Conservation (phyloP, 2,797 vertebrate species). For the Microchirus variegatus region DNA sequence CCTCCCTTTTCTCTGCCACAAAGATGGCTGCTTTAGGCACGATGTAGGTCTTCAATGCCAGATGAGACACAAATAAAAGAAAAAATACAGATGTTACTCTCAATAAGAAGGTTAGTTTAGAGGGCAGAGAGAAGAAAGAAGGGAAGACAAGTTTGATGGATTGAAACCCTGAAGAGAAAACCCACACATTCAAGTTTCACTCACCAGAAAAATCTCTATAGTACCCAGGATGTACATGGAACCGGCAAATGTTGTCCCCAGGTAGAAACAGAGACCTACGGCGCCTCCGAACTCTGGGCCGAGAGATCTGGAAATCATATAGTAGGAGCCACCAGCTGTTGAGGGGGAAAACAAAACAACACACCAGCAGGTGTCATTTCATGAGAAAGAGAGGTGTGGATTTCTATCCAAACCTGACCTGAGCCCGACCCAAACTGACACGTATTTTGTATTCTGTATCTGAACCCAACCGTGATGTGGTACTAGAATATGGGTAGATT, state of each 20-base stretch:
- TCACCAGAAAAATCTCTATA: constrained; percentile 95
- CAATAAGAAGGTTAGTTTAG: no score
- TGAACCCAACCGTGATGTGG: no score
- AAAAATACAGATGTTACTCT: no score
- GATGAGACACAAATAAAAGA: not conserved
- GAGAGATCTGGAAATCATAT: constrained; percentile 96
- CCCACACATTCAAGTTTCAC: constrained; percentile 40
- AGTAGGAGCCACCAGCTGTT: constrained; percentile 94
- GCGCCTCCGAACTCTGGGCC: constrained; percentile 97
- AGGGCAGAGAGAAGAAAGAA: no score
- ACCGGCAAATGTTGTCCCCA: constrained; percentile 97
- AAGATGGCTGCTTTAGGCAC: constrained; percentile 92
- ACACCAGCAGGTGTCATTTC: not conserved
- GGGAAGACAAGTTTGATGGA: not conserved
- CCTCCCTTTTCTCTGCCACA: constrained; percentile 78
- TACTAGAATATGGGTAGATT: no score
- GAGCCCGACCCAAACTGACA: no score
- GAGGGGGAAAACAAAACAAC: not conserved
- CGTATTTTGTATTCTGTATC: no score
- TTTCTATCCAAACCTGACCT: not conserved
- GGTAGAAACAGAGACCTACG: constrained; percentile 95
- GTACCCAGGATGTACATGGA: constrained; percentile 98
- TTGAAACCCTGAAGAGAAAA: not conserved
- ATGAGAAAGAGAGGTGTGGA: not conserved
- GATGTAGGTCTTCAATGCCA: constrained; percentile 89